phyloP scores from a whole-genome alignment of 2,888 invertebrate genomes.

The Zonitis immaculata region DNA sequence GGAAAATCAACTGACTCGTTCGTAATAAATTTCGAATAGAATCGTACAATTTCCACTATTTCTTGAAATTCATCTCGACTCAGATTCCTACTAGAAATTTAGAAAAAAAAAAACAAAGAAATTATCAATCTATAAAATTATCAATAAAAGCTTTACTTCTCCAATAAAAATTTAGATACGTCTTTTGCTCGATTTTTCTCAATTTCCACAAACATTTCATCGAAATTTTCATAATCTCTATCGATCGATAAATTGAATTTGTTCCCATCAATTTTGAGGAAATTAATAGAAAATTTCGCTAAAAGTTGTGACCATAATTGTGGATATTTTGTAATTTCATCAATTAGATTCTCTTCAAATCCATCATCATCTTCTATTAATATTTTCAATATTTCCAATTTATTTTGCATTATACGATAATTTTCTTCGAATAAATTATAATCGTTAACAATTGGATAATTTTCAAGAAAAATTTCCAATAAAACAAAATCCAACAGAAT shows the following conservation, averaged over 20 bases:
- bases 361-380: not conserved
- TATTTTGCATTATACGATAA: not conserved
- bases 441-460: not conserved
- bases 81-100: constrained; percentile 39
- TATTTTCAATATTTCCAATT: not conserved
- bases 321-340: not conserved
- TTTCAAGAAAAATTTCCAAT: not conserved
- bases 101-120: constrained; percentile 16
- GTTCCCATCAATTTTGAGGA: not conserved
- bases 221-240: constrained; percentile 34
- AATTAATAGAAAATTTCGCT: not conserved
- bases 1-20: constrained; percentile 25
- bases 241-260: not conserved
- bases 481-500: not conserved
- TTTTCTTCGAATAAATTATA: not conserved
- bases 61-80: constrained; percentile 41
- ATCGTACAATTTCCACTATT: constrained; percentile 46
- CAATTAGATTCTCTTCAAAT: not conserved
- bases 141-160: not conserved
- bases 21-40: constrained; percentile 42
- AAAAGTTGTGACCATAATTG: not conserved
- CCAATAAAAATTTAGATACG: not conserved
- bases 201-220: constrained; percentile 37
- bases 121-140: not conserved
- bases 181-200: constrained; percentile 32